Evolutionary conservation across 2,888 invertebrate genomes (phyloP), one percentile per base, ranked within the genome.

Genomic region (Drosophila macrospina): DNA sequence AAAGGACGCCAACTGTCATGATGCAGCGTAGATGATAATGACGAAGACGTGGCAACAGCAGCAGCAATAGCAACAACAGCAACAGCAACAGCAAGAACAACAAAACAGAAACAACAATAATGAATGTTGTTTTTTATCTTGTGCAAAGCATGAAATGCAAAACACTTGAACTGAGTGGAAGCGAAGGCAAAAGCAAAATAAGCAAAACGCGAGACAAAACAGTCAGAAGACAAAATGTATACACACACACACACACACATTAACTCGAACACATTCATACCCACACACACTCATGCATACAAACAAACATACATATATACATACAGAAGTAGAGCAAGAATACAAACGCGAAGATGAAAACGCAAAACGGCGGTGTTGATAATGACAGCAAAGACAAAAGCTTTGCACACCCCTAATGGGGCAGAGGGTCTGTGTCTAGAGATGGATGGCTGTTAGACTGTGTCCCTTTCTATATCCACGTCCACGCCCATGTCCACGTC

Each of bases 131-230:
- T 65, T 65, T 76, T 77, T 74, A 67, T 71, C 56, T 71, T 54
- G 60, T 56, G 70, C 65, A 69, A 77, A 86, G 82, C 75, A 80
- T 69, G 65, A 87, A 81, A 87, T 82, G 81, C 85, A 87, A 81
- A 82, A 84, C 87, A 82, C 82, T 82, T 82, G 85, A 82, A 81
- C 82, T 87, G 85, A 82, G 85, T 82, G 82, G 67, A 82, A 82
- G 69, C 67, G 85, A 81, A 82, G 78, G 82, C 85, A 60, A 86
- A 69, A 74, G 84, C 52, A 70, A 84, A 82, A 80, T 50, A 80
- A 67, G 65, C 72, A 71, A 62, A 83, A 79, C 63, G 69, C 44
- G 63, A 54, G 62, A 64, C 60, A 64, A 75, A 65, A 61, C 67
- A 65, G 66, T 62, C 57, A 63, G 50, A 51, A 26, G 39, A 54